Evolutionary conservation across 1,140 invertebrate genomes (phyloP).

Genomic region (Vollenhovia emeryi): DNA sequence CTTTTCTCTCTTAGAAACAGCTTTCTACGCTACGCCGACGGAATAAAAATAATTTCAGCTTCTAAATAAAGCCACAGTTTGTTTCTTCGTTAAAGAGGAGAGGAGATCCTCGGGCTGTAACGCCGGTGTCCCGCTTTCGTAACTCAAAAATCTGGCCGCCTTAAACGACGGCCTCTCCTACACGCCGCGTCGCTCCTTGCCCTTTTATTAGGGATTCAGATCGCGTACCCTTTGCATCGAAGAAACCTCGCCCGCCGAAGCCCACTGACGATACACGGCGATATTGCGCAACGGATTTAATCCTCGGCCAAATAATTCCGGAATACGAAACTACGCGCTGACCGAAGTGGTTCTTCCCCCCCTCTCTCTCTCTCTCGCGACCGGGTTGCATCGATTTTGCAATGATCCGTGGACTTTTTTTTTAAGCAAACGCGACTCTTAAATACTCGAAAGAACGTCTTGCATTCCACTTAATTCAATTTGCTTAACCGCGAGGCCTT

Average conservation of each 20-base stretch:
- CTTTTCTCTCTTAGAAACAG: not conserved
- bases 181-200: not conserved
- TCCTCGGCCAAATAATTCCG: slow-evolving; percentile 30
- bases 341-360: not conserved
- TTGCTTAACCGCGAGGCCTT: not conserved
- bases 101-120: not conserved
- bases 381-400: not conserved
- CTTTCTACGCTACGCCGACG: not conserved
- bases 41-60: not conserved
- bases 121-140: not conserved
- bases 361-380: not conserved
- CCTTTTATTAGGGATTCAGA: slow-evolving; percentile 64
- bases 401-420: not conserved
- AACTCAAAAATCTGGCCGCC: slow-evolving; percentile 4
- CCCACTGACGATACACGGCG: slow-evolving; percentile 12
- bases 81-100: not conserved
- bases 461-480: not conserved
- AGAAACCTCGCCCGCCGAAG: slow-evolving; percentile 14
- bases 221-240: slow-evolving; percentile 43
- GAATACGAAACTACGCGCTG: slow-evolving; percentile 2
- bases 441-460: not conserved
- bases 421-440: not conserved
- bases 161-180: not conserved
- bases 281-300: slow-evolving; percentile 27
- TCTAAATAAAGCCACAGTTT: not conserved